Base-by-base conservation (phyloP, 2,888 invertebrate species). In the Neoscelio sp. region DNA sequence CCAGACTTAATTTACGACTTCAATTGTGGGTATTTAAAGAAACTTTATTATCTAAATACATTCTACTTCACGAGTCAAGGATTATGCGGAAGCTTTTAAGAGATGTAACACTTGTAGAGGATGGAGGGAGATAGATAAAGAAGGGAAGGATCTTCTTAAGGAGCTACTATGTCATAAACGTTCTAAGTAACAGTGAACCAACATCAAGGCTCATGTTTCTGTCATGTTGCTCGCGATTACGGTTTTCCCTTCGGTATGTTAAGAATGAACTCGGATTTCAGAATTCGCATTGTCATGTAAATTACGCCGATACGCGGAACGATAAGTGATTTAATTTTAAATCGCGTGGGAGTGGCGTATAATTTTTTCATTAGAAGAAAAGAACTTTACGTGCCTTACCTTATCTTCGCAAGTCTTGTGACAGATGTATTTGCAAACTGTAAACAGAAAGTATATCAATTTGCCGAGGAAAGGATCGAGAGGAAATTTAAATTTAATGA, bases 341-440 rank as follows among this genome's bases (percentile, higher is more conserved):
- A n/a, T n/a, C n/a, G n/a, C n/a, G n/a, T n/a, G n/a, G n/a, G n/a
- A n/a, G n/a, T n/a, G n/a, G n/a, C n/a, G n/a, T n/a, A n/a, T n/a
- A n/a, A n/a, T n/a, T n/a, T n/a, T n/a, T n/a, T n/a, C n/a, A n/a
- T n/a, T n/a, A n/a, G n/a, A n/a, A n/a, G n/a, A n/a, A n/a, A n/a
- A n/a, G n/a, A n/a, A n/a, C n/a, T n/a, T n/a, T n/a, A n/a, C n/a
- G n/a, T n/a, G n/a, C n/a, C 71, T 91, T 92, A 95, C 95, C 94
- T 95, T 95, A 89, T 93, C 94, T 90, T 95, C 95, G 91, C 95
- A 95, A 80, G 93, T 92, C 89, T 94, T 93, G 91, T 95, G 95
- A 89, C 95, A 95, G 87, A 95, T 94, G 91, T 95, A 95, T 92
- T 95, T 95, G 93, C 95, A 95, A 82, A 95, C 95, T 95, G 94